Base-by-base conservation (phyloP, 2,888 invertebrate genomes). In the Dryomyza anilis region DNA sequence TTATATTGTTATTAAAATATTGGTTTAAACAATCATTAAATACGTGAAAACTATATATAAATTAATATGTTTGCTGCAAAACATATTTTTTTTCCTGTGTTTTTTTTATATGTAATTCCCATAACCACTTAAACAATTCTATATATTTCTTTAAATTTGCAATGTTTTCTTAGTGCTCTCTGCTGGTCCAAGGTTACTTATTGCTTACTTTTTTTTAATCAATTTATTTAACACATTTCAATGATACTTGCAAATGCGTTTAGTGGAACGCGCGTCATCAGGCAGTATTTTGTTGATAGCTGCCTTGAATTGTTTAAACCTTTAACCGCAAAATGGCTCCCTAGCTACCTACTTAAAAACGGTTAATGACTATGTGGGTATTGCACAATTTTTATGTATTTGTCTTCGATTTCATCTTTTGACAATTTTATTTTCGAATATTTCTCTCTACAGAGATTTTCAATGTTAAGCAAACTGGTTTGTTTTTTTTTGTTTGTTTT, bases 391-490 rank as follows among this genome's bases (percentile, higher is more conserved):
- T 55, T 55, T 55, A 55, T 36, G 55, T 55, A n/a, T n/a, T n/a
- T 55, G 23, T 55, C 50, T 21, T 36, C 33, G 36, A 55, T 55
- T 55, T 55, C 55, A 55, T 55, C 33, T 36, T 23, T 36, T 55
- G 25, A 23, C 36, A 55, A 55, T 39, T 55, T 55, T 7, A 12
- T 36, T 23, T 33, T n/a, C n/a, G n/a, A n/a, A n/a, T n/a, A 16
- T 52, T 12, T 25, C 2, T 52, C 27, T 52, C 16, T n/a, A 16
- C 10, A 16, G 43, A 2, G 23, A 27, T 50, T 46, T 23, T 55
- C 55, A 55, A 55, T 55, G 55, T 21, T 55, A 55, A 55, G n/a
- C 36, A 55, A 55, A 55, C 55, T 21, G 36, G 55, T 55, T 55
- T 33, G n/a, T n/a, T n/a, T n/a, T n/a, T 52, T n/a, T n/a, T n/a